A percentile compares a stretch with the other conserved stretches of the same genome.
Conservation (phyloP, 2,797 vertebrate genomes). For the Rhinatrema bivittatum region DNA sequence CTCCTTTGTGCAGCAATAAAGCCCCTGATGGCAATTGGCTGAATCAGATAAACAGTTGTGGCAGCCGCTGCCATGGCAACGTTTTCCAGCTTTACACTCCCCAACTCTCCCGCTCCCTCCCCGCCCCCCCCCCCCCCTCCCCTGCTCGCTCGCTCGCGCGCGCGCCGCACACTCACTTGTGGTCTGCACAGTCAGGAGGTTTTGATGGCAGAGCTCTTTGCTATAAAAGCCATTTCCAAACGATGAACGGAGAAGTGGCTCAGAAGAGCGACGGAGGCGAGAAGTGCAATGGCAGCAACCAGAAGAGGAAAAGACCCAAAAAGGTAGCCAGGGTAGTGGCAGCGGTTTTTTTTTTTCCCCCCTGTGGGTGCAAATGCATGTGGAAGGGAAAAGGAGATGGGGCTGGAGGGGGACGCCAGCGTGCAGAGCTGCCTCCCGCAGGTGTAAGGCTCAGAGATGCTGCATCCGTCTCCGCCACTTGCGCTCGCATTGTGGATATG, state of each 20-base stretch:
- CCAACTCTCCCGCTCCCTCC: slow-evolving; percentile 30
- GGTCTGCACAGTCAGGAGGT: slow-evolving; percentile 39
- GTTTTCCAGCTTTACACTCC: slow-evolving; percentile 39
- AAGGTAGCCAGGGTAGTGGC: slow-evolving; percentile 63
- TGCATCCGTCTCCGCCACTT: not conserved
- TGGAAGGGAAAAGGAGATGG: not conserved
- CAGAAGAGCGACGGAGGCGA: slow-evolving; percentile 77
- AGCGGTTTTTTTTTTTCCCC: too few species aligned
- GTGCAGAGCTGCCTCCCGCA: not conserved
- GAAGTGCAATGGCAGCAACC: slow-evolving; percentile 71
- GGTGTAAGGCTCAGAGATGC: slow-evolving; percentile 2
- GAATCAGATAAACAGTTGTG: slow-evolving; percentile 79
- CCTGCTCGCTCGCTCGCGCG: slow-evolving; percentile 38
- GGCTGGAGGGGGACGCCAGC: not conserved
- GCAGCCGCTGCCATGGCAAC: slow-evolving; percentile 85
- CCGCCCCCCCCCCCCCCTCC: slow-evolving; percentile 37
- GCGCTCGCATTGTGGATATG: not conserved
- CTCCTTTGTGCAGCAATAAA: slow-evolving; percentile 23
- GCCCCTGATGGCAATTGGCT: slow-evolving; percentile 42
- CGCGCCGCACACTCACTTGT: slow-evolving; percentile 48
- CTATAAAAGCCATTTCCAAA: slow-evolving; percentile 28
- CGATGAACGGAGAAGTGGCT: slow-evolving; percentile 80
- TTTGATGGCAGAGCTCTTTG: slow-evolving; percentile 39
- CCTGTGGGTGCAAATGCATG: not conserved
- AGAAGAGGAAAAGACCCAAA: slow-evolving; percentile 76